A percentile compares a stretch with the other conserved stretches of the same genome.
phyloP scores from a whole-genome alignment of 2,797 vertebrate genomes.

The Lepidocolaptes lacrymiger region DNA sequence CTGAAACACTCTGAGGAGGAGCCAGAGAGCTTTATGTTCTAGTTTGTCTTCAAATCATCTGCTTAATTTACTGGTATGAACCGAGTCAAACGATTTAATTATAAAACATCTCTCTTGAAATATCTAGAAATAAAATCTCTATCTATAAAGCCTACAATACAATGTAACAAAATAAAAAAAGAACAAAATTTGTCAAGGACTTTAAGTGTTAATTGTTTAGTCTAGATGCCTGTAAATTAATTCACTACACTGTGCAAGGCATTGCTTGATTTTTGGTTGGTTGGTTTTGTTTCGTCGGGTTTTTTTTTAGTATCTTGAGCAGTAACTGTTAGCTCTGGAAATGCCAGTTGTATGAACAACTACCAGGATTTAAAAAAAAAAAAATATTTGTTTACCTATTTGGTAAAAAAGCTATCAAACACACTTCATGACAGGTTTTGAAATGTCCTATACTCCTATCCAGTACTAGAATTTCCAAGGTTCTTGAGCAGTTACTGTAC shows the following conservation, averaged over 20 bases:
- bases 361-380: background rate
- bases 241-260: background rate
- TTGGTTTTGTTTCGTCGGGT: too few species aligned
- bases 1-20: background rate
- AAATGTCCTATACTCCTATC: background rate
- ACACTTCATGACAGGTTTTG: background rate
- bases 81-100: background rate
- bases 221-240: background rate
- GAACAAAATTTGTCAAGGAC: background rate
- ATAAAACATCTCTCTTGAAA: background rate
- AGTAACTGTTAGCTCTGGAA: background rate
- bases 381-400: background rate
- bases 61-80: background rate
- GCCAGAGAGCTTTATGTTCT: background rate
- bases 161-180: background rate
- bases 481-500: background rate
- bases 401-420: background rate
- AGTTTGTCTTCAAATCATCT: background rate
- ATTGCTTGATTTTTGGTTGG: background rate
- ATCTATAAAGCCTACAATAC: background rate
- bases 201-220: background rate
- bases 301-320: background rate
- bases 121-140: background rate
- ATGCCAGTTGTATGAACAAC: background rate
- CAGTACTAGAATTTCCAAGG: background rate